Percentiles rank a stretch among this genome's conserved stretches.
Evolutionary conservation across 2,113 vertebrate species (phyloP).

Genomic region (Mola mola): DNA sequence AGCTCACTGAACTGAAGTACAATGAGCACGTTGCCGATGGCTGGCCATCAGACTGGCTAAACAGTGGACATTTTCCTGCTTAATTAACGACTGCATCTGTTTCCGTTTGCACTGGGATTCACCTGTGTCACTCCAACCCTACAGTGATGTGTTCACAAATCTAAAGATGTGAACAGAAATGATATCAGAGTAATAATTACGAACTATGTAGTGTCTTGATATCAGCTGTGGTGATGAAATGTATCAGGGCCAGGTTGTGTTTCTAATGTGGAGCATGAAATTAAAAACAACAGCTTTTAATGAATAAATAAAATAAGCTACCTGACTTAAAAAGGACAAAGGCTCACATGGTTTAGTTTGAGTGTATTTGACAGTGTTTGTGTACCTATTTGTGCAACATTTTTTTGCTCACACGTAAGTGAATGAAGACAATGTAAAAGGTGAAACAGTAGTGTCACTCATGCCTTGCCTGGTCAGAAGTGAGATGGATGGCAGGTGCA

Average conservation of each 20-base stretch:
- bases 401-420: too few relatives aligned
- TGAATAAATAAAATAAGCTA: too few relatives aligned
- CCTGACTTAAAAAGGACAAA: slow-evolving; percentile 11
- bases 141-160: slow-evolving; percentile 43
- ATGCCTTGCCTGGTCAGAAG: slow-evolving; percentile 62
- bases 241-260: slow-evolving; percentile 11
- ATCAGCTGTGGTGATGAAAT: slow-evolving; percentile 33
- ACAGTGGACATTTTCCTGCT: slow-evolving; percentile 70
- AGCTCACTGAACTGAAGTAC: slow-evolving; percentile 65
- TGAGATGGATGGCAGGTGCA: slow-evolving; percentile 78
- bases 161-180: slow-evolving; percentile 52
- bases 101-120: slow-evolving; percentile 58
- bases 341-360: too few relatives aligned
- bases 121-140: slow-evolving; percentile 30
- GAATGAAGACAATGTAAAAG: slow-evolving; percentile 54
- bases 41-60: slow-evolving; percentile 69
- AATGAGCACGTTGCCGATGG: slow-evolving; percentile 64
- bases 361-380: slow-evolving; percentile 19
- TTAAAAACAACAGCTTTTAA: too few relatives aligned
- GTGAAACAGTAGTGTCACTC: slow-evolving; percentile 62
- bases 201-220: too few relatives aligned
- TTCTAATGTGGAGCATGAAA: too few relatives aligned
- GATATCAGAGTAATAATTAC: slow-evolving; percentile 48
- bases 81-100: slow-evolving; percentile 78
- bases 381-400: not conserved